Evolutionary conservation across 2,113 vertebrate species (phyloP).

Genomic region (Rallus limicola): DNA sequence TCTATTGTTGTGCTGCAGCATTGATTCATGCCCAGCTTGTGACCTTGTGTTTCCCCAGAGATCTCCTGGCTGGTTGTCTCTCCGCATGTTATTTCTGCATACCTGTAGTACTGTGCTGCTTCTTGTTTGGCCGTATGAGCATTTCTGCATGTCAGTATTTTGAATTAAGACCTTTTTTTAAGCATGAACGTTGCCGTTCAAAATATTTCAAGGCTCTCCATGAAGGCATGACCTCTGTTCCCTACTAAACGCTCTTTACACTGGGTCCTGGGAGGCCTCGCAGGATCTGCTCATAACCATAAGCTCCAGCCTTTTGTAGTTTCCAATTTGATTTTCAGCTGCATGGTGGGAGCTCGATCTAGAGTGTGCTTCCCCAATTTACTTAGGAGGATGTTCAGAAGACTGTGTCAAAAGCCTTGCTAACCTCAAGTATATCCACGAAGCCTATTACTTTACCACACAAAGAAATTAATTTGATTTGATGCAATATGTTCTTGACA

Average conservation of each 20-base stretch:
- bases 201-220: background rate
- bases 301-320: background rate
- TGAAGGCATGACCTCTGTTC: background rate
- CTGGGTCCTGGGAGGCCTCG: fast-evolving
- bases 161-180: background rate
- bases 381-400: background rate
- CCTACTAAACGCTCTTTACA: background rate
- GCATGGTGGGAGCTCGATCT: background rate
- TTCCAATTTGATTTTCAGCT: background rate
- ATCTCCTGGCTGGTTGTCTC: background rate
- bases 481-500: slow-evolving; percentile 33
- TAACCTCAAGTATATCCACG: background rate
- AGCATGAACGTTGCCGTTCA: fast-evolving
- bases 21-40: background rate
- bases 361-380: background rate
- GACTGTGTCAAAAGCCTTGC: slow-evolving; percentile 12
- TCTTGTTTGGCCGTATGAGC: background rate
- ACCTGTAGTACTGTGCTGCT: background rate
- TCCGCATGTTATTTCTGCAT: background rate
- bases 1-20: fast-evolving
- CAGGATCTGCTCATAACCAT: background rate
- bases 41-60: background rate
- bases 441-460: slow-evolving; percentile 44
- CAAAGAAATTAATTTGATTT: slow-evolving; percentile 45
- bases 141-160: background rate